Evolutionary conservation across 2,113 vertebrate genomes (phyloP).

Genomic region (Heptranchias perlo): DNA sequence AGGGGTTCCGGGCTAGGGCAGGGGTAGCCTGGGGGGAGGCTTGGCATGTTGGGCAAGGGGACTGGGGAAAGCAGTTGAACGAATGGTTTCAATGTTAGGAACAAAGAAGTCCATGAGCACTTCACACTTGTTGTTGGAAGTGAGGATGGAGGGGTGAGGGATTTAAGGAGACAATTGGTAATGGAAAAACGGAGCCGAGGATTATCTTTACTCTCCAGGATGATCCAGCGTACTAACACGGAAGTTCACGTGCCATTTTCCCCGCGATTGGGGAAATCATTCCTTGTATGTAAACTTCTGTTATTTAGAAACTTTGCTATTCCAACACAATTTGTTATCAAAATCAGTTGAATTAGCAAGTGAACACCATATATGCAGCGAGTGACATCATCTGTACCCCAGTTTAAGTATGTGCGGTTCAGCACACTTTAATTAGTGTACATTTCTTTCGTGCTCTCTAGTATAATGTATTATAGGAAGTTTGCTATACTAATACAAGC

Average conservation of each 20-base stretch:
- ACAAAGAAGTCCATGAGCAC: background rate
- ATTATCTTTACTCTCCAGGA: background rate
- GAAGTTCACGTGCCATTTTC: background rate
- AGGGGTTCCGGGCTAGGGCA: background rate
- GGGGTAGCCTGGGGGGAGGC: background rate
- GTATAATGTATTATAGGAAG: background rate
- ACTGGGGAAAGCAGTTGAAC: background rate
- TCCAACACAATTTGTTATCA: background rate
- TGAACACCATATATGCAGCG: background rate
- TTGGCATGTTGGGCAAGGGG: background rate
- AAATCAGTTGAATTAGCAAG: background rate
- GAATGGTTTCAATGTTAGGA: background rate
- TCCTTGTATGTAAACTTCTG: background rate
- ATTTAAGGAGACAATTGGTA: too few species aligned
- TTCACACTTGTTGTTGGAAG: background rate
- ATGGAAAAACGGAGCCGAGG: too few species aligned
- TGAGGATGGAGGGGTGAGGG: too few species aligned
- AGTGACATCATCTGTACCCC: background rate
- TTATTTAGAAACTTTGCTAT: background rate
- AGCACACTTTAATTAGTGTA: slow-evolving; percentile 4
- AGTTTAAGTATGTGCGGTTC: background rate
- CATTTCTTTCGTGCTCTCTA: background rate
- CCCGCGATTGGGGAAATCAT: background rate
- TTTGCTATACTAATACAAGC: background rate
- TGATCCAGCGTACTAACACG: background rate